Evolutionary conservation across 2,888 invertebrate species (phyloP).

Genomic region (Strigamia crassipes): DNA sequence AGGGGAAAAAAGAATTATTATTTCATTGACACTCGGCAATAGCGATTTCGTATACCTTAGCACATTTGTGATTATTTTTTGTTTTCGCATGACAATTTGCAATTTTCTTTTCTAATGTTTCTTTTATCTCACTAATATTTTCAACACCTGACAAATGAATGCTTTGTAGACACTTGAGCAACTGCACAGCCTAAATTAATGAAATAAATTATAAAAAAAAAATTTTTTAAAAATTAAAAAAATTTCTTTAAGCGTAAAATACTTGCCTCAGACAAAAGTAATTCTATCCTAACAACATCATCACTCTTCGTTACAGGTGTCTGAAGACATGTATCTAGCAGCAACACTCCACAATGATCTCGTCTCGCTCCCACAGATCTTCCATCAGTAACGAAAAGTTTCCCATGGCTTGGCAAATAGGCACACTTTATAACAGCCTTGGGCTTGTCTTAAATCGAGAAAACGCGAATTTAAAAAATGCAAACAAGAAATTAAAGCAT

Average conservation of each 20-base stretch:
- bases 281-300: conserved; percentile 79
- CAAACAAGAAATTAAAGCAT: not conserved
- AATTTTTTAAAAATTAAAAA: not conserved
- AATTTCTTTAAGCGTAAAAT: not conserved
- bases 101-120: conserved; percentile 77
- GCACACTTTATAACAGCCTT: conserved; percentile 54
- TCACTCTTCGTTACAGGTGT: conserved; percentile 76
- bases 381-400: conserved; percentile 82
- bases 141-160: conserved; percentile 76
- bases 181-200: conserved; percentile 71
- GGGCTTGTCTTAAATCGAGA: conserved; percentile 33
- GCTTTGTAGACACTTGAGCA: conserved; percentile 78
- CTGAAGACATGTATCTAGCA: conserved; percentile 87
- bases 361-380: conserved; percentile 80
- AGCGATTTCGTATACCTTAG: conserved; percentile 68
- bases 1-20: not conserved
- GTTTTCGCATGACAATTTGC: conserved; percentile 71
- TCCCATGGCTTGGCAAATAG: conserved; percentile 69
- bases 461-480: not conserved
- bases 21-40: not conserved
- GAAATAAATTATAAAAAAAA: conserved; percentile 31
- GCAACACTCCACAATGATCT: conserved; percentile 87
- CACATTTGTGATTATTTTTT: conserved; percentile 85
- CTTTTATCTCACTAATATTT: conserved; percentile 75
- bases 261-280: conserved; percentile 80